Evolutionary conservation across 2,888 invertebrate genomes (phyloP).

Genomic region (Pheosia tremula): DNA sequence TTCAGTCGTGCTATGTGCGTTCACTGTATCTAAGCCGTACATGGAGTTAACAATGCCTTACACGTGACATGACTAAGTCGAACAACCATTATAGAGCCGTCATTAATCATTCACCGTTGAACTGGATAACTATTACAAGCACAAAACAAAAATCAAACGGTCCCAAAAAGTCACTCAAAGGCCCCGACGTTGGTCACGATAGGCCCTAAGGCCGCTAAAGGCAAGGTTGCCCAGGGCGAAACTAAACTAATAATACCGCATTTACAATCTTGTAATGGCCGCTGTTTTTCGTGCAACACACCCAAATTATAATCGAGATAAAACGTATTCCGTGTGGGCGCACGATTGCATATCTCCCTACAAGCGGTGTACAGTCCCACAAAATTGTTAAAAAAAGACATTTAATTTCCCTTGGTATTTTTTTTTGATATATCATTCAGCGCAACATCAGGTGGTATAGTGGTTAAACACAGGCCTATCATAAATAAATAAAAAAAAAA

Average conservation of each 20-base stretch:
- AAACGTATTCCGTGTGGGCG: conserved; percentile 42
- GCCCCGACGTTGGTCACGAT: conserved; percentile 42
- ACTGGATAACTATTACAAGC: conserved; percentile 27
- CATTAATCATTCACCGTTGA: conserved; percentile 37
- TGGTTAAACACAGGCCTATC: too few species aligned
- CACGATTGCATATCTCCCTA: conserved; percentile 40
- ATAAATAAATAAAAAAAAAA: too few species aligned
- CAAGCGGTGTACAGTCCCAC: conserved; percentile 12
- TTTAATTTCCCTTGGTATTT: neutral
- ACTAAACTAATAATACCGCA: conserved; percentile 55
- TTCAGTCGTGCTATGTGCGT: conserved; percentile 17
- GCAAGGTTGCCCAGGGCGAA: conserved; percentile 50
- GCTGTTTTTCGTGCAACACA: conserved; percentile 48
- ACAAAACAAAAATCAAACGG: conserved; percentile 33
- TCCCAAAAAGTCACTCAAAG: conserved; percentile 28
- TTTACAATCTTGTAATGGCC: conserved; percentile 50
- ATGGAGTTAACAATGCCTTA: conserved; percentile 12
- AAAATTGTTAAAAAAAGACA: conserved; percentile 16
- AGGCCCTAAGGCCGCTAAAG: conserved; percentile 46
- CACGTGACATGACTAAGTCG: conserved; percentile 13
- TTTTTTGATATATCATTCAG: too few species aligned
- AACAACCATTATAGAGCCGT: conserved; percentile 20
- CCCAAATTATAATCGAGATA: conserved; percentile 45
- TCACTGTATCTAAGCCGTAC: conserved; percentile 4
- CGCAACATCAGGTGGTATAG: too few species aligned